phyloP scores from a whole-genome alignment of 2,113 vertebrate species.

The Forbesichthys agassizii region DNA sequence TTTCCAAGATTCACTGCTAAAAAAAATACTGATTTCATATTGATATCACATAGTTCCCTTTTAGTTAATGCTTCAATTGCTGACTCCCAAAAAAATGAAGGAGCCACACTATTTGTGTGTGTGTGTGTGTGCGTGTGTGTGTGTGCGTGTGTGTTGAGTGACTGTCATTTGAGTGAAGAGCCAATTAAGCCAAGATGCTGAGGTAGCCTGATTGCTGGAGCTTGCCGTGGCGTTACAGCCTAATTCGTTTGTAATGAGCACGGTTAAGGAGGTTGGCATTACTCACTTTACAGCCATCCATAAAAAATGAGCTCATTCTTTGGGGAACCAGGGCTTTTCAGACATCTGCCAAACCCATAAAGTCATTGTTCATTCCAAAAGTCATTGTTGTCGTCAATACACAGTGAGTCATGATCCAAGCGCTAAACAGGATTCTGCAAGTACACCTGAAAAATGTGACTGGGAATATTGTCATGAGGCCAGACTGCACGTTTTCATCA shows the following conservation, averaged over 20 bases:
- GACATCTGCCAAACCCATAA: conserved; percentile 50
- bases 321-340: conserved; percentile 30
- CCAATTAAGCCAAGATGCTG: conserved; percentile 61
- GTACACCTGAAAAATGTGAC: conserved; percentile 61
- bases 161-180: conserved; percentile 59
- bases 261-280: conserved; percentile 54
- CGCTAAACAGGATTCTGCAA: conserved; percentile 39
- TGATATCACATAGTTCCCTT: too few species aligned
- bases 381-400: conserved; percentile 60
- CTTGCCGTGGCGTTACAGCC: conserved; percentile 51
- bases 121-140: conserved; percentile 21
- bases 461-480: conserved; percentile 47
- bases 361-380: conserved; percentile 56
- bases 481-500: conserved; percentile 19
- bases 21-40: conserved; percentile 8
- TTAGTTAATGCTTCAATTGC: conserved; percentile 4
- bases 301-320: conserved; percentile 48
- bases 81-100: conserved; percentile 25
- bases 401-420: conserved; percentile 44
- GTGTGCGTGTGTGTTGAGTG: conserved; percentile 20
- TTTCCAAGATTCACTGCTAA: conserved; percentile 44
- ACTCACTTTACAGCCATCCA: conserved; percentile 52
- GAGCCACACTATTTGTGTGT: conserved; percentile 32
- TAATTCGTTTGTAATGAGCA: conserved; percentile 63
- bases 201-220: conserved; percentile 65